Evolutionary conservation across 2,888 invertebrate species (phyloP).

Genomic region (Agrochola macilenta): DNA sequence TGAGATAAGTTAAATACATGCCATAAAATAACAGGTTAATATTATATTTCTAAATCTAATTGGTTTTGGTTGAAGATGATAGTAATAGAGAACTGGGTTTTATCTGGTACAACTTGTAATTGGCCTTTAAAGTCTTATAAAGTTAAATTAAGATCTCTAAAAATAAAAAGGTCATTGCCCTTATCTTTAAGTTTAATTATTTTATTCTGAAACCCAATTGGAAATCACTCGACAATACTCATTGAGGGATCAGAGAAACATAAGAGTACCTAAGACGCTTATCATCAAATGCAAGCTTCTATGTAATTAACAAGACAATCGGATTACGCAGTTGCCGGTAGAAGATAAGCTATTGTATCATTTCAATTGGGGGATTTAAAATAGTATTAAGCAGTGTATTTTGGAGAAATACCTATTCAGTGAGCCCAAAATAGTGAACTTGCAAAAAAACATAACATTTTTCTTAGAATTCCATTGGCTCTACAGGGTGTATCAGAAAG

Average conservation of each 20-base stretch:
- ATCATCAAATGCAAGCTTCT: conserved; percentile 28
- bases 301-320: conserved; percentile 25
- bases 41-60: neutral
- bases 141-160: neutral
- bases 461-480: neutral
- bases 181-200: neutral
- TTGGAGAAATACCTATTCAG: too few relatives aligned
- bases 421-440: neutral
- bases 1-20: neutral
- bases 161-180: neutral
- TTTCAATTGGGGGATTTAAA: neutral
- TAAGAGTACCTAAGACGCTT: conserved; percentile 23
- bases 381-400: too few relatives aligned
- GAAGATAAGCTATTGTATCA: conserved; percentile 1
- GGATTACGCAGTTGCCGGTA: conserved; percentile 10
- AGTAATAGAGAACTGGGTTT: neutral
- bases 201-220: neutral
- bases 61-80: neutral
- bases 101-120: neutral
- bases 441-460: neutral
- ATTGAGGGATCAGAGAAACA: neutral
- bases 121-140: neutral
- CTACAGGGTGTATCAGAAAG: too few relatives aligned
- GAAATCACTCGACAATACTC: neutral
- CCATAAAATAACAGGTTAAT: neutral